phyloP scores from a whole-genome alignment of 2,797 vertebrate species.

The Acanthornis magna region DNA sequence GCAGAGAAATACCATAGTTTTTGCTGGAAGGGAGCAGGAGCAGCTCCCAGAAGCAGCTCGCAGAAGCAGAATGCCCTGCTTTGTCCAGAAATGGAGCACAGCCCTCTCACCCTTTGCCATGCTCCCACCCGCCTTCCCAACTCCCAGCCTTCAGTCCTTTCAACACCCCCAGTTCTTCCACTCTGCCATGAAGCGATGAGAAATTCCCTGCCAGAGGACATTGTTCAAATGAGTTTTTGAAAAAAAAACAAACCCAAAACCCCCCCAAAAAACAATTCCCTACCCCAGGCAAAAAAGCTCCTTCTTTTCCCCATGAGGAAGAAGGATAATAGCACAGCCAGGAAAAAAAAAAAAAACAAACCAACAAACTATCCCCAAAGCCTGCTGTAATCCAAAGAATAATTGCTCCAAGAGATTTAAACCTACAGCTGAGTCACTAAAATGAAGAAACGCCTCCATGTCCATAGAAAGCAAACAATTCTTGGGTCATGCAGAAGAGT shows the following conservation, averaged over 20 bases:
- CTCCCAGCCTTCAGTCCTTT: conserved; percentile 28
- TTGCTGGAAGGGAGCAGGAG: conserved; percentile 7
- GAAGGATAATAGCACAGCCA: neutral
- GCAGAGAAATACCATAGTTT: conserved; percentile 2
- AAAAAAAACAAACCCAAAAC: no score
- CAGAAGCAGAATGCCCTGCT: conserved; percentile 54
- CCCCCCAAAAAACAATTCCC: neutral
- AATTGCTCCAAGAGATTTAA: conserved; percentile 28
- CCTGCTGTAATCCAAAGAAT: conserved; percentile 39
- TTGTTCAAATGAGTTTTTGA: neutral
- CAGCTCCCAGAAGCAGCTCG: neutral
- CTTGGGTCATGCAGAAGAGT: conserved; percentile 1
- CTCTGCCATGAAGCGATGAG: neutral
- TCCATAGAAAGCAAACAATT: conserved; percentile 29
- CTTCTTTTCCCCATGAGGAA: conserved; percentile 9
- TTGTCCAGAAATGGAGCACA: neutral
- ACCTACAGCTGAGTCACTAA: conserved; percentile 38
- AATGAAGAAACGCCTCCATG: neutral
- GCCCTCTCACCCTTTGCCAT: conserved; percentile 17
- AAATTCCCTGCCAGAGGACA: conserved; percentile 48
- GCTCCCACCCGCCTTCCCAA: neutral
- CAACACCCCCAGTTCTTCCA: conserved; percentile 65
- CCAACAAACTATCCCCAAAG: neutral
- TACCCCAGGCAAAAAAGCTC: neutral
- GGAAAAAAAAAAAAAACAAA: neutral